Evolutionary conservation across 2,888 invertebrate species (phyloP).

Genomic region (Netelia inedita): DNA sequence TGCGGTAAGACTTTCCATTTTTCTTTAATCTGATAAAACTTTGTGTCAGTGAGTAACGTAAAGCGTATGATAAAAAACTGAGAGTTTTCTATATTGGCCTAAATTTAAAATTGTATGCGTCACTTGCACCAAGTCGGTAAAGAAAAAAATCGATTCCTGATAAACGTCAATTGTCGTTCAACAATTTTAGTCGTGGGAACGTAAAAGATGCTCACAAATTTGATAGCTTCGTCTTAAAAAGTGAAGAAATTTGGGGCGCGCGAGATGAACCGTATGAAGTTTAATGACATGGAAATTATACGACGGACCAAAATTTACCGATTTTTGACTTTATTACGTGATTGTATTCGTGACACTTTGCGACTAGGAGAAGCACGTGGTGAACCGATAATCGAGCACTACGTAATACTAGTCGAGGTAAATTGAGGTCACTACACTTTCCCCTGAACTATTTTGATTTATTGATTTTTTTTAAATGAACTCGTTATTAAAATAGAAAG

Average conservation of each 20-base stretch:
- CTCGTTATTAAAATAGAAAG: no score
- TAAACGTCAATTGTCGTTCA: no score
- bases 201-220: neutral
- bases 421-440: constrained; percentile 9
- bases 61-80: neutral
- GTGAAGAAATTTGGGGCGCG: neutral
- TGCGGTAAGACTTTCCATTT: constrained; percentile 29
- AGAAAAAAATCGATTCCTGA: no score
- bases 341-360: constrained; percentile 46
- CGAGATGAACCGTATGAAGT: neutral
- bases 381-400: neutral
- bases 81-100: neutral
- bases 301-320: constrained; percentile 15
- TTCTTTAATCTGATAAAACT: neutral
- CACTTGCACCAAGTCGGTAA: neutral
- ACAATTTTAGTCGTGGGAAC: no score
- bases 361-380: constrained; percentile 46
- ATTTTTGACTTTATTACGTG: neutral
- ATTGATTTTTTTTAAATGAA: neutral
- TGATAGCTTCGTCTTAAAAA: neutral
- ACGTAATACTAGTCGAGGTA: neutral
- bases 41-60: neutral
- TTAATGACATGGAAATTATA: constrained; percentile 44
- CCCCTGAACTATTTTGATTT: constrained; percentile 3
- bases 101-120: neutral